Evolutionary conservation across 2,113 vertebrate species (phyloP).

Genomic region (Bos taurus): DNA sequence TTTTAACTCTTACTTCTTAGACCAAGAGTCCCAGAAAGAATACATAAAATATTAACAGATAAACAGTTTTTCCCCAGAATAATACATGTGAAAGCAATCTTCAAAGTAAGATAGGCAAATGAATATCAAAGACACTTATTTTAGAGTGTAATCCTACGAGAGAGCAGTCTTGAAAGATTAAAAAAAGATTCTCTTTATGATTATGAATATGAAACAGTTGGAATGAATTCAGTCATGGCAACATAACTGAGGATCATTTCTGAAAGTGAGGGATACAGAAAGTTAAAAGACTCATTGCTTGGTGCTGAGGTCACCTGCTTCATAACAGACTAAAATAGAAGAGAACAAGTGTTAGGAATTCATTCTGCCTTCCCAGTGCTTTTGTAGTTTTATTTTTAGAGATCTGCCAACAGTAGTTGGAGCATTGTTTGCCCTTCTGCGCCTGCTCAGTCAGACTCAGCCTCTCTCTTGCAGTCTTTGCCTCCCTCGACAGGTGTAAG

Average conservation of each 20-base stretch:
- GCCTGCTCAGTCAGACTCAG: constrained; percentile 58
- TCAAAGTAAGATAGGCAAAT: constrained; percentile 39
- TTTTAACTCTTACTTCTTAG: background rate
- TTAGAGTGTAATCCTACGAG: constrained; percentile 30
- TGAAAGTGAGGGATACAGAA: constrained; percentile 18
- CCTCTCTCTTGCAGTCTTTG: constrained; percentile 59
- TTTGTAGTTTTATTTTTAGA: constrained; percentile 79
- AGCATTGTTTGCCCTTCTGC: constrained; percentile 57
- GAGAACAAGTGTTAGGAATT: constrained; percentile 76
- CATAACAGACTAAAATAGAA: constrained; percentile 61
- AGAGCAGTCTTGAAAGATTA: background rate
- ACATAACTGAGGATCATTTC: background rate
- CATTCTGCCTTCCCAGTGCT: constrained; percentile 65
- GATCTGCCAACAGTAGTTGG: constrained; percentile 46
- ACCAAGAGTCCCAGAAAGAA: background rate
- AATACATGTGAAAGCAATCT: constrained; percentile 24
- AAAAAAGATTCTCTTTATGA: constrained; percentile 5
- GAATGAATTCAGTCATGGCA: background rate
- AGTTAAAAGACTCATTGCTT: constrained; percentile 16
- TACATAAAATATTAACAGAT: constrained; percentile 17
- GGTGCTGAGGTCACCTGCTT: constrained; percentile 63
- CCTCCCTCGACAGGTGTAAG: constrained; percentile 77
- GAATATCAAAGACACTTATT: constrained; percentile 43
- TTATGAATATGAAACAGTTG: constrained; percentile 39
- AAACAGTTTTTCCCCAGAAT: background rate